Conservation (phyloP, 2,888 invertebrate species). For the Agriopis aurantiaria region DNA sequence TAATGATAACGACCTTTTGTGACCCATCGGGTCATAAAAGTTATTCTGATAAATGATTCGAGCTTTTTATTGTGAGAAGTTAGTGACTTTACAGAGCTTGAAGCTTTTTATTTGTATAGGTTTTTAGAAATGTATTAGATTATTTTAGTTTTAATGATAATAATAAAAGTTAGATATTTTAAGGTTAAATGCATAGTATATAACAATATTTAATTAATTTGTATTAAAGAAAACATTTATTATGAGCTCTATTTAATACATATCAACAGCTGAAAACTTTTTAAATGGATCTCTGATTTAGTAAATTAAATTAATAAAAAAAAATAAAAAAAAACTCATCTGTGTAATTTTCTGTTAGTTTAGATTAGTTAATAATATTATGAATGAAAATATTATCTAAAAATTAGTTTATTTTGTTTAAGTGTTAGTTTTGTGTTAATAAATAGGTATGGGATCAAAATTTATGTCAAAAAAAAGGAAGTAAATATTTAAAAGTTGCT, state of each 20-base stretch:
- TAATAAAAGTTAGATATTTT: no score
- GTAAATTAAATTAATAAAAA: no score
- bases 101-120: no score
- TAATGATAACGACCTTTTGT: conserved; percentile 56
- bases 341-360: no score
- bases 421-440: neutral
- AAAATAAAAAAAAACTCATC: no score
- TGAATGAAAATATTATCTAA: neutral
- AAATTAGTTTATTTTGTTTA: neutral
- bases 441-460: neutral
- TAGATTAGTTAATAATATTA: neutral
- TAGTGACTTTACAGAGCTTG: neutral
- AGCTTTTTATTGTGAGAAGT: conserved; percentile 5
- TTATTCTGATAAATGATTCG: neutral
- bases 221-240: no score
- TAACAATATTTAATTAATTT: neutral
- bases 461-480: conserved; percentile 16
- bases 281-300: no score
- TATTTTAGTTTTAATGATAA: no score
- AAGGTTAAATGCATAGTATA: no score
- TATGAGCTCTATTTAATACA: no score
- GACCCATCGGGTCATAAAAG: conserved; percentile 41
- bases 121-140: no score
- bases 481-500: conserved; percentile 56
- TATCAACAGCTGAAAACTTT: no score